Evolutionary conservation across 2,113 vertebrate species (phyloP).

Genomic region (Scomber scombrus): DNA sequence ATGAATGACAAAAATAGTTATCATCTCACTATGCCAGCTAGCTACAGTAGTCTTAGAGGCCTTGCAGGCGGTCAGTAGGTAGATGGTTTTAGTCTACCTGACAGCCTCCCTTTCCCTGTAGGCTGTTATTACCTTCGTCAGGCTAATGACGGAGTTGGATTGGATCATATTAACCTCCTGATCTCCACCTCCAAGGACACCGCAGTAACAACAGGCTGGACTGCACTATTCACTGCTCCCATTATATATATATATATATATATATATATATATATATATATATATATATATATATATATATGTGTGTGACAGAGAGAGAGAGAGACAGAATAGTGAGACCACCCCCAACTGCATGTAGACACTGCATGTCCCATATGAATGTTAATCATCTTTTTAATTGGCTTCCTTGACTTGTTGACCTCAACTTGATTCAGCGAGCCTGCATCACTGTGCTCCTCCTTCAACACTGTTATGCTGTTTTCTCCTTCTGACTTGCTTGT

Average conservation of each 20-base stretch:
- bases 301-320: slow-evolving; percentile 22
- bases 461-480: slow-evolving; percentile 29
- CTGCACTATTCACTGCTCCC: slow-evolving; percentile 49
- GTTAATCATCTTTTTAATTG: slow-evolving; percentile 84
- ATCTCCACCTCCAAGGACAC: slow-evolving; percentile 76
- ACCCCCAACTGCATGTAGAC: slow-evolving; percentile 59
- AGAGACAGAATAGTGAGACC: slow-evolving; percentile 28
- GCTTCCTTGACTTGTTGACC: slow-evolving; percentile 77
- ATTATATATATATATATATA: slow-evolving; percentile 12
- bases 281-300: slow-evolving; percentile 13
- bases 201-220: slow-evolving; percentile 62
- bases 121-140: slow-evolving; percentile 77
- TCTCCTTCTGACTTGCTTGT: neutral
- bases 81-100: slow-evolving; percentile 55
- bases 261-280: no score
- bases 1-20: slow-evolving; percentile 22
- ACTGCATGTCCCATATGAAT: slow-evolving; percentile 74
- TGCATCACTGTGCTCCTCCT: slow-evolving; percentile 49
- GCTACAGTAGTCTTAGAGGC: no score
- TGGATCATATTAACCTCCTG: slow-evolving; percentile 82
- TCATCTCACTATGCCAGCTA: no score
- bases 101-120: slow-evolving; percentile 50
- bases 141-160: slow-evolving; percentile 78
- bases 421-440: slow-evolving; percentile 59
- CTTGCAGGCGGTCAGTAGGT: neutral